Percentiles rank a stretch among this genome's conserved stretches.
Conservation (phyloP, 2,113 vertebrate genomes). For the Gyps fulvus region DNA sequence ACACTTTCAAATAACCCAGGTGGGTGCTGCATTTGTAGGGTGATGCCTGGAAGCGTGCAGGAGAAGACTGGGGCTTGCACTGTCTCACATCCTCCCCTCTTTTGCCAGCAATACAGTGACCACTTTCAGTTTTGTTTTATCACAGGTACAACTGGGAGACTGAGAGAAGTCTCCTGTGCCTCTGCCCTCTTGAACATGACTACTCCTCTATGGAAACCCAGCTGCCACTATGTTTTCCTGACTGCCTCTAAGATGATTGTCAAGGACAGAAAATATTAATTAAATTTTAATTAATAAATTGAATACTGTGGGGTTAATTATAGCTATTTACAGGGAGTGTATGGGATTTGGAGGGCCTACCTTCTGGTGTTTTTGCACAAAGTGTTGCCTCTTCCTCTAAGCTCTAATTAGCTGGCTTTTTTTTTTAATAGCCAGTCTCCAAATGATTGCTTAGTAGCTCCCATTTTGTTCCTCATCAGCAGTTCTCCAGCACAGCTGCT, state of each 20-base stretch:
- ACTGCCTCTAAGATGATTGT: background rate
- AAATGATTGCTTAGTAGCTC: slow-evolving; percentile 7
- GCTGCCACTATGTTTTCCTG: slow-evolving; percentile 31
- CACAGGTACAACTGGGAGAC: background rate
- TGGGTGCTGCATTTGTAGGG: background rate
- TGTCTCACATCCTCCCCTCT: background rate
- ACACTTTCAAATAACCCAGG: background rate
- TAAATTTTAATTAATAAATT: slow-evolving; percentile 66
- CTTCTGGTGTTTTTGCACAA: slow-evolving; percentile 47
- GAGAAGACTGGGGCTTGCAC: background rate
- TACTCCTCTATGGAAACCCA: background rate
- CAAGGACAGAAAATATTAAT: slow-evolving; percentile 44
- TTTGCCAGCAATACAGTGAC: background rate
- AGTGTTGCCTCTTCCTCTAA: slow-evolving; percentile 29
- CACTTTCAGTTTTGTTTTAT: background rate
- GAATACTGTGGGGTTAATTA: slow-evolving; percentile 45
- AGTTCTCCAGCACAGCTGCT: slow-evolving; percentile 38
- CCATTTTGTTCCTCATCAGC: slow-evolving; percentile 30
- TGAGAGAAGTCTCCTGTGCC: background rate
- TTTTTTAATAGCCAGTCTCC: slow-evolving; percentile 16
- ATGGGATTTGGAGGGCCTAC: slow-evolving; percentile 28
- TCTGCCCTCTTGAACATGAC: background rate
- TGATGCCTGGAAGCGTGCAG: background rate
- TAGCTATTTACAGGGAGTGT: slow-evolving; percentile 24
- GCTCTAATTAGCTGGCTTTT: slow-evolving; percentile 18